Base-by-base conservation (phyloP, 2,113 vertebrate species). In the Python bivittatus region DNA sequence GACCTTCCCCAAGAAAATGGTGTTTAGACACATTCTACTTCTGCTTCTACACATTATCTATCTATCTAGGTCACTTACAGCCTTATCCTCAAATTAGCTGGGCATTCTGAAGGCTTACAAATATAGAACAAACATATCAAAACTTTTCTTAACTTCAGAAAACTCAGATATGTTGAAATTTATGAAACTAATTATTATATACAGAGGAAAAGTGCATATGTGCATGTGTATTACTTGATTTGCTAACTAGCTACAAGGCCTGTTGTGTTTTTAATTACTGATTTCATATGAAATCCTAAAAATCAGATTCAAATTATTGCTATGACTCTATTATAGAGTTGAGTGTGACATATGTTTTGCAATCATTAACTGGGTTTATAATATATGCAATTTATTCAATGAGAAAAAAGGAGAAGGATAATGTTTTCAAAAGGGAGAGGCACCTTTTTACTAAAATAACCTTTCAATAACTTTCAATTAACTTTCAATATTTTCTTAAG, bases 191-290 rank as follows among this genome's bases (percentile, higher is more conserved):
- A n/a, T 20, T 13, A 23, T 72, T 13, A 23, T 72, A 13, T 15
- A 52, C 42, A 33, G 61, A 52, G 33, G 5, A 20, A 38, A 90
- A 61, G 79, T 58, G 6, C 1, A n/a, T 27, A 2, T 48, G 5
- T 85, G 29, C 0, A 54, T 61, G 42, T 29, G n/a, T 90, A 38
- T 22, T 58, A 84, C 53, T 22, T 6, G 44, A 86, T 22, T 52
- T 86, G 20, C 29, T 58, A 54, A 22, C 7, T 38, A 54, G n/a
- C n/a, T 17, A 56, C 58, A 91, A 68, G 29, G 7, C 84, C 44
- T 91, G 33, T 86, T 84, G 79, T 60, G 42, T 85, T 91, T 83
- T 48, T 91, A 91, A 86, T 53, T 91, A 87, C 22, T 87, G 10
- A 10, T 54, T 87, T 52, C 60, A 23, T 38, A 87, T 42, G 10